These are phyloP conservation scores for Conus canariensis DNA, from an alignment of 2,888 invertebrate species.

Conservation along the genomic window DNA sequence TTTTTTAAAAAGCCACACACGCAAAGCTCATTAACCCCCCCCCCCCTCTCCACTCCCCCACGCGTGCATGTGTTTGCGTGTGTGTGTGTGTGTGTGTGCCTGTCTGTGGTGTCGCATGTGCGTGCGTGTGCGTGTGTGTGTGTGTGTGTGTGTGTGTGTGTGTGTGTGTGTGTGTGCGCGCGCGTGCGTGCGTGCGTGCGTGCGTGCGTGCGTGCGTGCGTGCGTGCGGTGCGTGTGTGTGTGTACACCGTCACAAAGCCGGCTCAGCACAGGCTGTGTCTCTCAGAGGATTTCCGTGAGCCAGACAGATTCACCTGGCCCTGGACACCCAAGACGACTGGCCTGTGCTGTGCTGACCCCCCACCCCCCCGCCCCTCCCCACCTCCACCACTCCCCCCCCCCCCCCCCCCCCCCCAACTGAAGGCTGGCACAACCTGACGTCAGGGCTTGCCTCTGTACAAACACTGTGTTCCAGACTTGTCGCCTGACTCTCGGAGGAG, in stretches of 20 bases:
- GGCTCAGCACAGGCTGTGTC: too few relatives aligned
- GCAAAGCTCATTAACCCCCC: background rate
- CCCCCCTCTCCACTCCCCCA: too few relatives aligned
- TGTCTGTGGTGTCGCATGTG: background rate
- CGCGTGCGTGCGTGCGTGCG: background rate
- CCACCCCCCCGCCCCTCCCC: background rate
- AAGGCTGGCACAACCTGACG: too few relatives aligned
- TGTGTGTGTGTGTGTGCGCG: background rate
- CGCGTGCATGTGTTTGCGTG: background rate
- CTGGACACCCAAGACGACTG: too few relatives aligned
- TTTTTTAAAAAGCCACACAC: too few relatives aligned
- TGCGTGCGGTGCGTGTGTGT: background rate
- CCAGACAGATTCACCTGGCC: too few relatives aligned
- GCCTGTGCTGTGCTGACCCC: background rate
- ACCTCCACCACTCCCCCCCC: background rate
- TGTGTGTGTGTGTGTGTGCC: conserved; percentile 12
- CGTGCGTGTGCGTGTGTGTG: background rate
- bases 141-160: background rate
- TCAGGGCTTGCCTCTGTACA: too few relatives aligned
- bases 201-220: background rate
- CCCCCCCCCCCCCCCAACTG: background rate
- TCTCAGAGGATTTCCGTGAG: too few relatives aligned
- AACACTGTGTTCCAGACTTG: too few relatives aligned
- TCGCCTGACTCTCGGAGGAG: too few relatives aligned
- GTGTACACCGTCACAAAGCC: too few relatives aligned